Conservation (phyloP, 2,797 vertebrate species). For the Aphelocoma californica region DNA sequence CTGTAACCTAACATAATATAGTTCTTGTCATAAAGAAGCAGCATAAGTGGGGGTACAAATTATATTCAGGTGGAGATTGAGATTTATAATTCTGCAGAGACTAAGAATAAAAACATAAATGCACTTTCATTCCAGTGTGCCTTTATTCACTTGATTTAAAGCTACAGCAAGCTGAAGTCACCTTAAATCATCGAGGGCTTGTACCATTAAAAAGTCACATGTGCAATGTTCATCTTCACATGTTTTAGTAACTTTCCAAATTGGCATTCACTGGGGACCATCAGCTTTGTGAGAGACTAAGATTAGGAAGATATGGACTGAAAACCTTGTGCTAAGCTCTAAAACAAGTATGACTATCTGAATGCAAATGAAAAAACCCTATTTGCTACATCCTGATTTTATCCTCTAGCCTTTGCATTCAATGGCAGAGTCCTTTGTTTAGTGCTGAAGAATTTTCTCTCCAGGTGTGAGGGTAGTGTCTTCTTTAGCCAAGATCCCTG, state of each 20-base stretch:
- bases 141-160: slow-evolving; percentile 49
- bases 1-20: background rate
- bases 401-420: background rate
- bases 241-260: slow-evolving; percentile 44
- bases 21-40: background rate
- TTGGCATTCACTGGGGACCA: background rate
- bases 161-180: background rate
- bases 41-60: background rate
- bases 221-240: background rate
- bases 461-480: background rate
- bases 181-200: slow-evolving; percentile 24
- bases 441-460: background rate
- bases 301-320: background rate
- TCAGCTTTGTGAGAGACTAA: background rate
- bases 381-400: background rate
- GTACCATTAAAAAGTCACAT: slow-evolving; percentile 25
- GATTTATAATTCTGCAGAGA: slow-evolving; percentile 60
- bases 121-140: slow-evolving; percentile 15
- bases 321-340: background rate
- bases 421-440: background rate
- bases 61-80: background rate
- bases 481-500: background rate
- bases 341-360: background rate
- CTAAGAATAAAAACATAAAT: slow-evolving; percentile 49
- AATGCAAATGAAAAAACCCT: background rate